Percentiles rank a stretch among this genome's conserved stretches.
phyloP scores from a whole-genome alignment of 1,140 invertebrate genomes.

The Tetragonula clypearis region DNA sequence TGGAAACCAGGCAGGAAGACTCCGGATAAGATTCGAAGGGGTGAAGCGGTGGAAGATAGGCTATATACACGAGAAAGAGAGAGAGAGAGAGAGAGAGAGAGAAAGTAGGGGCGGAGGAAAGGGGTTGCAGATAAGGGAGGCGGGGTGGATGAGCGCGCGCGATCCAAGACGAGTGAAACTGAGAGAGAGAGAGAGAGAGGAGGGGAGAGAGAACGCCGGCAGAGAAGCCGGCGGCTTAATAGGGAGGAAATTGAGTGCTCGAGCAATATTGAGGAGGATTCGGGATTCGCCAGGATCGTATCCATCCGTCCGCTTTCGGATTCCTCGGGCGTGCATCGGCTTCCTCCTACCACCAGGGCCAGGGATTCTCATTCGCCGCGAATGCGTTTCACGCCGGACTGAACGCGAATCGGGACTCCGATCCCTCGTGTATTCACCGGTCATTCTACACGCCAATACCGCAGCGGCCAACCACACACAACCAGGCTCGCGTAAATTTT shows the following conservation, averaged over 20 bases:
- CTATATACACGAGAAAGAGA: constrained; percentile 2
- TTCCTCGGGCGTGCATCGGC: constrained; percentile 77
- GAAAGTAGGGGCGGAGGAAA: constrained; percentile 26
- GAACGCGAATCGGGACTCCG: constrained; percentile 47
- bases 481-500: constrained; percentile 35
- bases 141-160: constrained; percentile 40
- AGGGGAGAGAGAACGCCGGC: constrained; percentile 29
- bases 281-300: constrained; percentile 76
- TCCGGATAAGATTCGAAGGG: constrained; percentile 74
- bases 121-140: constrained; percentile 51
- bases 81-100: background rate
- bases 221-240: constrained; percentile 80
- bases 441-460: background rate
- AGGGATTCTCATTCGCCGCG: constrained; percentile 71
- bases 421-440: constrained; percentile 4
- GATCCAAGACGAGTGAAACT: constrained; percentile 37
- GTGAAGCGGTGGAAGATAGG: constrained; percentile 18
- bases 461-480: background rate
- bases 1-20: constrained; percentile 74
- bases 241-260: constrained; percentile 82
- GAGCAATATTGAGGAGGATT: constrained; percentile 82
- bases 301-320: constrained; percentile 78
- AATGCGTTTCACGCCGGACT: constrained; percentile 57
- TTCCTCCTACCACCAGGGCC: constrained; percentile 67
- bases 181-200: background rate